Conservation (phyloP, 1,140 invertebrate genomes). For the Palaemon carinicauda region DNA sequence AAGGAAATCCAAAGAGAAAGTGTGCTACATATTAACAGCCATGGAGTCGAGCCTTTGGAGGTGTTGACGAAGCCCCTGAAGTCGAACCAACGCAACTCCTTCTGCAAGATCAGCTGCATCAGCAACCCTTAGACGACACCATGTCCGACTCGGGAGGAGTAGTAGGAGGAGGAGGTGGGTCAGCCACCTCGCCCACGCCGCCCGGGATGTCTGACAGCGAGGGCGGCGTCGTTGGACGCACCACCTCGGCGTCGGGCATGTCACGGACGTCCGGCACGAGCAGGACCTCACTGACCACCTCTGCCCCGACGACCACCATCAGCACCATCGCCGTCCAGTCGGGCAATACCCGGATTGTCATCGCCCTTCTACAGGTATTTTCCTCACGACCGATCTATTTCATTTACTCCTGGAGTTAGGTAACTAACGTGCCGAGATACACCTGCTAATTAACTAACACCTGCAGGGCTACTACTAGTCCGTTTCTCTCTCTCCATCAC, state of each 20-base stretch:
- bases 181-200: conserved; percentile 43
- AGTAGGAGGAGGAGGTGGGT: background rate
- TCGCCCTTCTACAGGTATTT: conserved; percentile 85
- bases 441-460: too few relatives aligned
- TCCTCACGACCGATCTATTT: too few relatives aligned
- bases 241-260: conserved; percentile 38
- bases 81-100: background rate
- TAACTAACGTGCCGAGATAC: too few relatives aligned
- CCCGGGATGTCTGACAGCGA: conserved; percentile 55
- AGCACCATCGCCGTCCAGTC: conserved; percentile 91
- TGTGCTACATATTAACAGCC: conserved; percentile 19
- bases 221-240: conserved; percentile 30
- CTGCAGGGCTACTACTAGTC: too few relatives aligned
- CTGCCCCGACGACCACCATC: conserved; percentile 77
- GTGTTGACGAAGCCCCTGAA: background rate
- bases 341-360: conserved; percentile 84
- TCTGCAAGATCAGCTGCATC: background rate
- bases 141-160: conserved; percentile 43
- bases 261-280: conserved; percentile 55
- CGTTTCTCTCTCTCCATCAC: too few relatives aligned
- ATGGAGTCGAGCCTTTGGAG: conserved; percentile 34
- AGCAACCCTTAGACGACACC: conserved; percentile 22
- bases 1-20: too few relatives aligned
- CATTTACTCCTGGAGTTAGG: too few relatives aligned
- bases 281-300: conserved; percentile 57